Conservation (phyloP, 2,888 invertebrate genomes). For the Hypomecis punctinalis region DNA sequence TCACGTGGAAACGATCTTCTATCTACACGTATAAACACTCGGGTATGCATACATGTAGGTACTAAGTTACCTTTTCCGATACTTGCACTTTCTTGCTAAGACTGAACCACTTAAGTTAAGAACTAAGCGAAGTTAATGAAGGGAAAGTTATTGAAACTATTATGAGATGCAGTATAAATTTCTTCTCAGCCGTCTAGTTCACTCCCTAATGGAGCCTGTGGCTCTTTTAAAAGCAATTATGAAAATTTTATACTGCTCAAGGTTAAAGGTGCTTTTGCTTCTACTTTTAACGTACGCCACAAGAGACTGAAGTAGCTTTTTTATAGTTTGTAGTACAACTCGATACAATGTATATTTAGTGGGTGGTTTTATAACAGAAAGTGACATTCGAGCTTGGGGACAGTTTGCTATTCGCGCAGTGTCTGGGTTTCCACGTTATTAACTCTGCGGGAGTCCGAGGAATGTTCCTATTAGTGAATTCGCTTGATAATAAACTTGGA, state of each 20-base stretch:
- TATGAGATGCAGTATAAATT: conserved; percentile 25
- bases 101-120: conserved; percentile 48
- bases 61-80: conserved; percentile 28
- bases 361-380: conserved; percentile 48
- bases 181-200: not conserved
- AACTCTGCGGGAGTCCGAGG: conserved; percentile 50
- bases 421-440: conserved; percentile 47
- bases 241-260: not conserved
- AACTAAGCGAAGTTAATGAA: conserved; percentile 44
- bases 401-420: conserved; percentile 47
- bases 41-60: conserved; percentile 7
- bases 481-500: conserved; percentile 43
- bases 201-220: not conserved
- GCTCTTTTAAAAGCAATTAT: conserved; percentile 4
- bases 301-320: conserved; percentile 49
- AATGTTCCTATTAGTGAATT: conserved; percentile 55
- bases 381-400: conserved; percentile 54
- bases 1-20: conserved; percentile 5
- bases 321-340: conserved; percentile 49
- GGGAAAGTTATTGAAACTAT: conserved; percentile 34
- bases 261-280: not conserved
- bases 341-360: conserved; percentile 51
- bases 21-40: not conserved
- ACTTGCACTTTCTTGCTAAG: conserved; percentile 38
- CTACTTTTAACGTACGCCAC: conserved; percentile 17